These are phyloP conservation scores for Heliothis peltigera DNA, from an alignment of 2,888 invertebrate species.

Conservation along the genomic window DNA sequence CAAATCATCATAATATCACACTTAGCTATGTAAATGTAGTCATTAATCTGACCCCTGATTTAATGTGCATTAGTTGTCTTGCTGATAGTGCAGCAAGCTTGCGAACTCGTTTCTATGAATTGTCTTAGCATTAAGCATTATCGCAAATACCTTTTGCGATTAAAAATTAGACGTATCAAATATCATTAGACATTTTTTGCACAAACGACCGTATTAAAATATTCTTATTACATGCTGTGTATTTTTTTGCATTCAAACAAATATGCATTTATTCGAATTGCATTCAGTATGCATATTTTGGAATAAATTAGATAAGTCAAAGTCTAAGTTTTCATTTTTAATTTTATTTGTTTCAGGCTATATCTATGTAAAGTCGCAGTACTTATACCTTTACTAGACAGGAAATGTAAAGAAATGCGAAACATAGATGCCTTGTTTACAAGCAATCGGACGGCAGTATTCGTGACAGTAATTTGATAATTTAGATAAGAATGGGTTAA, in stretches of 20 bases:
- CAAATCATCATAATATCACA: not conserved
- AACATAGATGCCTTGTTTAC: too few relatives aligned
- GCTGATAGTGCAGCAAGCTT: constrained; percentile 1
- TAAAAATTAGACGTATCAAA: not conserved
- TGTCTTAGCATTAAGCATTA: not conserved
- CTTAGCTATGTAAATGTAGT: constrained; percentile 1
- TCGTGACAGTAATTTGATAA: too few relatives aligned
- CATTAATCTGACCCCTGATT: not conserved
- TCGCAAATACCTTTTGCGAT: too few relatives aligned
- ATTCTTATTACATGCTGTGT: not conserved
- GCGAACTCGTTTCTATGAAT: constrained; percentile 2
- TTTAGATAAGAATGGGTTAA: too few relatives aligned
- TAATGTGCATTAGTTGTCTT: not conserved
- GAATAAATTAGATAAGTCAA: not conserved
- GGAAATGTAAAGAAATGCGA: too few relatives aligned
- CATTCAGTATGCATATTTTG: not conserved
- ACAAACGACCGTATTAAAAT: not conserved
- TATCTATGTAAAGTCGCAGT: too few relatives aligned
- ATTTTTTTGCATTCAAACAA: not conserved
- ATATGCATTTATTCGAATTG: too few relatives aligned
- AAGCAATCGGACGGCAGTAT: too few relatives aligned
- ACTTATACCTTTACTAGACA: too few relatives aligned
- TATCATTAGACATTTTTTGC: constrained; percentile 1
- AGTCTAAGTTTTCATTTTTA: not conserved
- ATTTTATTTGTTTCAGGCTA: too few relatives aligned